These are phyloP conservation scores for Danionella dracula DNA, from an alignment of 2,797 vertebrate species.

Conservation along the genomic window DNA sequence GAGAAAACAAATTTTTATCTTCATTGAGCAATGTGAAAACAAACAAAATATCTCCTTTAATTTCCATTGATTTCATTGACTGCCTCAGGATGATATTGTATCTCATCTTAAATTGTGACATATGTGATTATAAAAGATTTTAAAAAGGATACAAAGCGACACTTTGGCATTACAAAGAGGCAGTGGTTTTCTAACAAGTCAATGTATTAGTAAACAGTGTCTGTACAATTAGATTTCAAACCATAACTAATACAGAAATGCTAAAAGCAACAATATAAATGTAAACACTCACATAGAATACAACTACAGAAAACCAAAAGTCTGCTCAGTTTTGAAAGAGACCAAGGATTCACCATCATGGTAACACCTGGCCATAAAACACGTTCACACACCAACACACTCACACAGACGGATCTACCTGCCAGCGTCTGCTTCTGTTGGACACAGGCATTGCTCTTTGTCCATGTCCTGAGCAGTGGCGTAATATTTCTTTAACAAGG, in stretches of 20 bases:
- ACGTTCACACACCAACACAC: background rate
- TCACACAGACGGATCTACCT: constrained; percentile 11
- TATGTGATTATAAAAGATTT: too few species aligned
- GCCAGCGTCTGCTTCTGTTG: background rate
- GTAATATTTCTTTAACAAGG: background rate
- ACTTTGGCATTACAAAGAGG: too few species aligned
- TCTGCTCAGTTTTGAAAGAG: background rate
- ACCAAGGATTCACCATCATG: background rate
- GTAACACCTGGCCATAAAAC: background rate
- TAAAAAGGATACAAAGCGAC: too few species aligned
- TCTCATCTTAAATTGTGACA: too few species aligned
- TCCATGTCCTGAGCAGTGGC: background rate
- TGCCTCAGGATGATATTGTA: too few species aligned
- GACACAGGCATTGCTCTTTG: background rate
- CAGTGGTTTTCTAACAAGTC: too few species aligned
- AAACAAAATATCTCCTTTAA: too few species aligned
- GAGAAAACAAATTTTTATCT: too few species aligned
- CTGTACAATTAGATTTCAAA: background rate
- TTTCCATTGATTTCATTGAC: too few species aligned
- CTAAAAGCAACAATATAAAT: background rate
- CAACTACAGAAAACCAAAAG: background rate
- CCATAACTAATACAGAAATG: background rate
- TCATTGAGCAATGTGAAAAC: too few species aligned
- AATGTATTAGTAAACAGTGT: too few species aligned
- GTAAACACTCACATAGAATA: background rate